Evolutionary conservation across 2,888 invertebrate genomes (phyloP), one percentile per base, ranked within the genome.

Genomic region (Anthophora plumipes): DNA sequence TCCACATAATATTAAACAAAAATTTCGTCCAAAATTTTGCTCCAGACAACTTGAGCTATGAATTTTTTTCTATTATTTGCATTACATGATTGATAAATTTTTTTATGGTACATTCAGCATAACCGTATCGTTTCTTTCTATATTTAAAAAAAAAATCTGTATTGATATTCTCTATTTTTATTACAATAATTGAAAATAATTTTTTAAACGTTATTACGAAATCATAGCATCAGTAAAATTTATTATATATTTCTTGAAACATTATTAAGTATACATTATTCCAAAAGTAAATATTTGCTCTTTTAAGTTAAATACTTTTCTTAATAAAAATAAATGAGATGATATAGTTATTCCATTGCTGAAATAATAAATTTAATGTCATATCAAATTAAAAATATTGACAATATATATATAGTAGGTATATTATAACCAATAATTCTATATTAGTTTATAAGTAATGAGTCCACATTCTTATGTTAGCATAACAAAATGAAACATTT

Each of bases 1-100:
- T 46, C 37, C 41, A 17, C 25, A 12, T 66, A 66, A 70, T 70
- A 57, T 52, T 22, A 46, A 73, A 64, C 8, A 52, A 61, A 57
- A 81, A 64, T 61, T 67, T 70, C 57, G 73, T 77, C 77, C 69
- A 82, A 68, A 81, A 57, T 67, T 60, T 54, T 66, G 41, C 8
- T 55, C n/a, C n/a, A 52, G 25, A 72, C 57, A 69, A 8, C 39
- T 70, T 54, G 22, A 63, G 14, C 12, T 14, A 25, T 77, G 9
- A 67, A 55, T 61, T 76, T 79, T 66, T 66, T 79, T 66, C 11
- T 70, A 55, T 46, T 11, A 22, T 52, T 55, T 59, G 46, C 31
- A 73, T 22, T 69, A 77, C 39, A 37, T 60, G 31, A 59, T 71
- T 59, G 39, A 43, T 64, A 55, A 63, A 59, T 52, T 57, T 57